Conservation (phyloP, 1,140 invertebrate genomes). For the Solenopsis fugax region DNA sequence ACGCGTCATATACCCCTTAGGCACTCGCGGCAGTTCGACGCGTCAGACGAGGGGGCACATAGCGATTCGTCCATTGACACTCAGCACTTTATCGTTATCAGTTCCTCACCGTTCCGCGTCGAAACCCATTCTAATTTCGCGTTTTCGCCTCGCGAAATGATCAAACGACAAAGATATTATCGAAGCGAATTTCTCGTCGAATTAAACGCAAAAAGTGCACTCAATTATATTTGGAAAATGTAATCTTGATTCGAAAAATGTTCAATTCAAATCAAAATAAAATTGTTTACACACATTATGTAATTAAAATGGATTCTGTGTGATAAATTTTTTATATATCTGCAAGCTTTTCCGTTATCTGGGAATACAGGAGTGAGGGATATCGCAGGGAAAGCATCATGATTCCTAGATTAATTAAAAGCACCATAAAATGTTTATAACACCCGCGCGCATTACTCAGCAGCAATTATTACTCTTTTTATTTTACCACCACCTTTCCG, state of each 20-base stretch:
- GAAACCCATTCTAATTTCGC: constrained; percentile 45
- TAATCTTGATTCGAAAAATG: neutral
- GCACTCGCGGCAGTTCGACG: constrained; percentile 70
- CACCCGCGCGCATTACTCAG: constrained; percentile 36
- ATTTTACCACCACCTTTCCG: constrained; percentile 44
- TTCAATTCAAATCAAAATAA: neutral
- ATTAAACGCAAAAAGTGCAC: neutral
- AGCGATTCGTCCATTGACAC: constrained; percentile 69
- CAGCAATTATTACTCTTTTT: constrained; percentile 69
- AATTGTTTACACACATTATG: neutral
- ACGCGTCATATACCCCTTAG: constrained; percentile 82
- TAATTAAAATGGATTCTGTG: neutral
- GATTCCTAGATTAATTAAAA: constrained; percentile 74
- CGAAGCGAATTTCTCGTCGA: neutral
- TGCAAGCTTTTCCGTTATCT: neutral
- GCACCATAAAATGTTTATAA: constrained; percentile 73
- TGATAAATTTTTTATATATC: neutral
- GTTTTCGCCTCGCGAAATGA: constrained; percentile 30
- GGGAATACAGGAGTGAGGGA: neutral
- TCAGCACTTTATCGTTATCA: constrained; percentile 66
- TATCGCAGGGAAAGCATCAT: constrained; percentile 7
- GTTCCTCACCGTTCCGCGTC: neutral
- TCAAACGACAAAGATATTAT: constrained; percentile 21
- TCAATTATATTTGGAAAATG: neutral
- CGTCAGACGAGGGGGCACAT: constrained; percentile 61